Percentiles rank a stretch among this genome's conserved stretches.
phyloP scores from a whole-genome alignment of 2,888 invertebrate species.

The Phaonia tiefii region DNA sequence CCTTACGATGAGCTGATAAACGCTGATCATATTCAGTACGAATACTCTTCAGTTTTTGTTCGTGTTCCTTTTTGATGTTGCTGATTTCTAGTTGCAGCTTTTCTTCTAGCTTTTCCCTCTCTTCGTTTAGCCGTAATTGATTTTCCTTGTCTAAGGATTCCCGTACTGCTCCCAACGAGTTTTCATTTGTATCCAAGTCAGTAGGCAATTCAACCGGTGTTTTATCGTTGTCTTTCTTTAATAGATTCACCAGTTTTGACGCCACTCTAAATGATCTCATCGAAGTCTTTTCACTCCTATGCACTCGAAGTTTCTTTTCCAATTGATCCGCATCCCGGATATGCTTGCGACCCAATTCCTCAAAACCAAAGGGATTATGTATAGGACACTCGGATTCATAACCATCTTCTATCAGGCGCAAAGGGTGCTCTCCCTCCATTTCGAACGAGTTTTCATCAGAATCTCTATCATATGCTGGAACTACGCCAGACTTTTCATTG shows the following conservation, averaged over 20 bases:
- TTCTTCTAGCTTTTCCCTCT: slow-evolving; percentile 78
- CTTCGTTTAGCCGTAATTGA: slow-evolving; percentile 80
- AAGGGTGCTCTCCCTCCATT: slow-evolving; percentile 80
- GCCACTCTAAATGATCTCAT: slow-evolving; percentile 72
- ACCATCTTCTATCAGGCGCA: slow-evolving; percentile 80
- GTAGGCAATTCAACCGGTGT: neutral
- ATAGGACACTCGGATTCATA: slow-evolving; percentile 71
- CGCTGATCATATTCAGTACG: slow-evolving; percentile 78
- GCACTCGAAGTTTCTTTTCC: slow-evolving; percentile 80
- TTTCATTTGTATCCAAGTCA: slow-evolving; percentile 68
- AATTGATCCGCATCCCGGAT: slow-evolving; percentile 80
- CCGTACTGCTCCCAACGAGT: slow-evolving; percentile 68
- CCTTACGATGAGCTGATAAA: slow-evolving; percentile 80
- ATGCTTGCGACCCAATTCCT: slow-evolving; percentile 77
- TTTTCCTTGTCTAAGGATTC: slow-evolving; percentile 79
- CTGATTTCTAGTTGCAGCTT: slow-evolving; percentile 77
- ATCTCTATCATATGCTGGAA: slow-evolving; percentile 58
- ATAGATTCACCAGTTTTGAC: slow-evolving; percentile 72
- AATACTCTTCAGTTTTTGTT: slow-evolving; percentile 79
- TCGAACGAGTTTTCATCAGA: slow-evolving; percentile 69
- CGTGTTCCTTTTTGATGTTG: slow-evolving; percentile 74
- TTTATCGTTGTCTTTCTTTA: slow-evolving; percentile 69
- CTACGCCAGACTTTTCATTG: slow-evolving; percentile 43
- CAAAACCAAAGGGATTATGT: slow-evolving; percentile 81
- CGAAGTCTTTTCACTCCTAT: slow-evolving; percentile 76